Conservation (phyloP, 2,888 invertebrate species). For the Rotaria magnacalcarata region DNA sequence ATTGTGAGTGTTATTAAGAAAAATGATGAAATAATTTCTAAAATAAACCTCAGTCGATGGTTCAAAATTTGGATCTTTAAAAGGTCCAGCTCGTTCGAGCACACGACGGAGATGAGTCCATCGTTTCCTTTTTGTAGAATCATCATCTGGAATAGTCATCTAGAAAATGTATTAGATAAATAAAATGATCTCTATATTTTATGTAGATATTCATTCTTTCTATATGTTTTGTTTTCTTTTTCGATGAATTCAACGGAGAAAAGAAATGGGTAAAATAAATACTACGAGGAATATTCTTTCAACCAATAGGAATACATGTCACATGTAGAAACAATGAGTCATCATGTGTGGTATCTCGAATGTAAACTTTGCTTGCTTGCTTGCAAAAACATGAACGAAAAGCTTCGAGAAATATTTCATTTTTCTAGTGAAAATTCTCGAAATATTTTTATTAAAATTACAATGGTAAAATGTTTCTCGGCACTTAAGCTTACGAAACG, state of each 20-base stretch:
- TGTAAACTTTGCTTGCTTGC: no score
- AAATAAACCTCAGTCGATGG: not conserved
- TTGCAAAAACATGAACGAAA: no score
- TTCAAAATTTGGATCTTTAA: slow-evolving; percentile 20
- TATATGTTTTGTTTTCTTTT: not conserved
- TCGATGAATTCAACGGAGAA: not conserved
- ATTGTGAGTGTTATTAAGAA: no score
- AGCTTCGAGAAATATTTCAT: no score
- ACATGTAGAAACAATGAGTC: not conserved
- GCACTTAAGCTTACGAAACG: no score
- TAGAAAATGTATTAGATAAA: not conserved
- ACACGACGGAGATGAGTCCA: slow-evolving; percentile 25
- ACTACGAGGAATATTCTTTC: not conserved
- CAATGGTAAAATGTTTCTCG: no score
- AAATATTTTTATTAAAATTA: no score
- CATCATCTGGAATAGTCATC: slow-evolving; percentile 12
- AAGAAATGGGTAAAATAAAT: not conserved
- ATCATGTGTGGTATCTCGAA: no score
- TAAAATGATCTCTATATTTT: not conserved
- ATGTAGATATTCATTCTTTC: not conserved
- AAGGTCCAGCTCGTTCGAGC: slow-evolving; percentile 1
- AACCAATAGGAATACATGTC: not conserved
- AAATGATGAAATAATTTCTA: not conserved
- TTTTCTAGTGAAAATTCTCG: no score
- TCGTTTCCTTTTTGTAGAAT: not conserved